Base-by-base conservation (phyloP, 2,888 invertebrate species). In the Melanostoma mellinum region DNA sequence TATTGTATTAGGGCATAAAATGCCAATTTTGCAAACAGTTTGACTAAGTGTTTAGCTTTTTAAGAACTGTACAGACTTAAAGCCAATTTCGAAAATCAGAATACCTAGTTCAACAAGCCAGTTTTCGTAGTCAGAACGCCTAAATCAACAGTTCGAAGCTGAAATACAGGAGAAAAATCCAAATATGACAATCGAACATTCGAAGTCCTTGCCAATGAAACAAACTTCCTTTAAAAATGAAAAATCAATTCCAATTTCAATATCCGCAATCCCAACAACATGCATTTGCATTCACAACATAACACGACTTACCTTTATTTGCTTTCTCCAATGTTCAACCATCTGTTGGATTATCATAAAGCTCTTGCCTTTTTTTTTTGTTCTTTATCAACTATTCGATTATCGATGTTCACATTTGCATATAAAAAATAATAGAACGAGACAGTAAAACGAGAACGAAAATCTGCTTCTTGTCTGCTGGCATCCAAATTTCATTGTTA, bases 351-450 rank as follows among this genome's bases (percentile, higher is more conserved):
- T 68, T 77, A 73, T 63, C 56, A 56, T 68, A 77, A 73, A 44
- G 30, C 40, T 44, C 20, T 42, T 44, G 2, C 10, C 36, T 48
- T 8, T 20, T 10, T 36, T 6, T 30, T 9, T 10, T 35, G 52
- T 42, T 5, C 40, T 4, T 8, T 4, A 35, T 2, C 56, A 10
- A 10, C 48, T 58, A 75, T 60, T 42, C 76, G 68, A 74, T 78
- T 78, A 78, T 82, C 78, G 78, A 48, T 65, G 71, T 78, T 82
- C 82, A 69, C 53, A 82, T 82, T 82, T 82, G 65, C 73, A 82
- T 78, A 77, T 65, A 82, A 78, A 82, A 82, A 71, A 74, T 77
- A 81, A 77, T 81, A 72, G 73, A 72, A 81, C 61, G 68, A 77
- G 81, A 78, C 67, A 56, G 60, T 50, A 42, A 32, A 9, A 56